Conservation (phyloP, 2,888 invertebrate genomes). For the Oxyscelio sp. region DNA sequence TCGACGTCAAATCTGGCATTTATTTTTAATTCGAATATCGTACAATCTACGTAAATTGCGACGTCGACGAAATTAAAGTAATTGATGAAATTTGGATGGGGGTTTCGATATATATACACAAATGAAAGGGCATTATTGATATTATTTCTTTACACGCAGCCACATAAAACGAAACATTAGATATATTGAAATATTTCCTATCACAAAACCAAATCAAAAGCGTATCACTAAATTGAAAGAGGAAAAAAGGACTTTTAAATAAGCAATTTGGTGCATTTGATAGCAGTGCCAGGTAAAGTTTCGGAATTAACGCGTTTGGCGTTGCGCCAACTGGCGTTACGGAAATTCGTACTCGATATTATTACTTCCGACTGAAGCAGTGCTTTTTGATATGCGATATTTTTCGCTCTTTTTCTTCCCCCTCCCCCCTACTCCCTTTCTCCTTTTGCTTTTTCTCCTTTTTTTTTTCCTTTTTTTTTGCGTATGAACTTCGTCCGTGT, state of each 20-base stretch:
- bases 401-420: background rate
- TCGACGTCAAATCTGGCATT: too few species aligned
- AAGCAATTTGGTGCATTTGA: constrained; percentile 61
- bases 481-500: constrained; percentile 11
- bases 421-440: too few species aligned
- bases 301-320: constrained; percentile 68
- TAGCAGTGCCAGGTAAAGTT: constrained; percentile 62
- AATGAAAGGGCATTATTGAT: too few species aligned
- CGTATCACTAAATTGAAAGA: constrained; percentile 60
- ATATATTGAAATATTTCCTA: constrained; percentile 49
- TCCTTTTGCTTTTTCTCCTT: too few species aligned
- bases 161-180: too few species aligned
- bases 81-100: too few species aligned
- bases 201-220: constrained; percentile 55
- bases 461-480: constrained; percentile 16
- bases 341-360: constrained; percentile 67
- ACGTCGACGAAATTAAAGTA: too few species aligned
- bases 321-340: constrained; percentile 43
- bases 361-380: constrained; percentile 45
- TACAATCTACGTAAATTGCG: too few species aligned
- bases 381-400: constrained; percentile 37
- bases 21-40: too few species aligned
- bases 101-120: too few species aligned
- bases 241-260: constrained; percentile 65
- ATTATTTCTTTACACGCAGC: too few species aligned